Evolutionary conservation across 2,113 vertebrate species (phyloP), one percentile per base, ranked within the genome.

Genomic region (Dasypus novemcinctus): DNA sequence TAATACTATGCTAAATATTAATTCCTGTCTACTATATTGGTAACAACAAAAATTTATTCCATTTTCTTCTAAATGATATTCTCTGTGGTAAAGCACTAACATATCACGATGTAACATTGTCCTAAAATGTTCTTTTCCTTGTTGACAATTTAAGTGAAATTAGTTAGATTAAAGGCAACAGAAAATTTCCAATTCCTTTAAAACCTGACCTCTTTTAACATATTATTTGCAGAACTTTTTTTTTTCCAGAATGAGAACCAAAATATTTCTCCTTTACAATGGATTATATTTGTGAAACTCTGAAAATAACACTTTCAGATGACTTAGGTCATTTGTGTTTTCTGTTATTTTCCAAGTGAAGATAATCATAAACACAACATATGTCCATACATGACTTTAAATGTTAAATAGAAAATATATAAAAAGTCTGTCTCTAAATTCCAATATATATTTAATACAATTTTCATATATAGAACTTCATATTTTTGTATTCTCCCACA

Each of bases 71-170:
- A 90, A 52, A 33, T 49, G 74, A 3, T 74, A 52, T 27, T 57
- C 64, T 17, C 8, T 54, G 59, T 2, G 54, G 14, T 17, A 54
- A 33, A 76, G 5, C 25, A 38, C 21, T 54, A 66, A 4, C 38
- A 54, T 2, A 54, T 2, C 15, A 13, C 1, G 0, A 2, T 29
- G 4, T 27, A 69, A 15, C 38, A 31, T 1, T n/a, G 23, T 15
- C 14, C 17, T 61, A 61, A 49, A 15, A 23, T 61, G 7, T 93
- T 25, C 0, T 38, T 41, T 49, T 69, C 46, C 54, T 29, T 59
- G 27, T 46, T 93, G 23, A 49, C 1, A 4, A 2, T 57, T 76
- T 12, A 80, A 75, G 27, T 41, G 33, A 74, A 86, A 59, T 5
- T 59, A 38, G 43, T 25, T 43, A 81, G 27, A 13, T 46, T 68